phyloP scores from a whole-genome alignment of 1,140 invertebrate species.

The Drosophila cardini region DNA sequence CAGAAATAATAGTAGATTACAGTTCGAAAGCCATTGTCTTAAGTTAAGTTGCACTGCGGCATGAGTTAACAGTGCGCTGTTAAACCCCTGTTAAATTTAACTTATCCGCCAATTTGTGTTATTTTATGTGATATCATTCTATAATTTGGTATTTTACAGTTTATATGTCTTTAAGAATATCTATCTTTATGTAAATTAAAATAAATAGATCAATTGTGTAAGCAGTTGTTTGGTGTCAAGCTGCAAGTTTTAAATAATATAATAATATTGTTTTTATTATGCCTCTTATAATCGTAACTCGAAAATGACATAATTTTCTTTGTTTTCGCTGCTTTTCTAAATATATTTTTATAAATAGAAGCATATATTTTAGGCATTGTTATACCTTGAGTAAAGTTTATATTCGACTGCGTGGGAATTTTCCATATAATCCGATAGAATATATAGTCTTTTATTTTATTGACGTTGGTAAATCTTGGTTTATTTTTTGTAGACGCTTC shows the following conservation, averaged over 20 bases:
- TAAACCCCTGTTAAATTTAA: background rate
- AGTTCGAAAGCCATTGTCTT: background rate
- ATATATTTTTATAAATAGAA: too few species aligned
- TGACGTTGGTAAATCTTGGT: constrained; percentile 5
- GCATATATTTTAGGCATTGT: background rate
- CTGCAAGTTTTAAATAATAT: too few species aligned
- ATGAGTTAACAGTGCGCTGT: background rate
- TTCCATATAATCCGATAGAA: constrained; percentile 46
- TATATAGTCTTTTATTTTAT: constrained; percentile 21
- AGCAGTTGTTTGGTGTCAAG: too few species aligned
- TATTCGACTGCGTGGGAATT: constrained; percentile 53
- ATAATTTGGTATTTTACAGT: background rate
- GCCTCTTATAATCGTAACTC: too few species aligned
- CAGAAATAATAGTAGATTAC: background rate
- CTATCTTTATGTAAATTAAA: too few species aligned
- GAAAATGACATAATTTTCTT: too few species aligned
- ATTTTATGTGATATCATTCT: background rate
- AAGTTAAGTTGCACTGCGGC: background rate
- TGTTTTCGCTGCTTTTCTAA: too few species aligned
- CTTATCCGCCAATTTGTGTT: background rate
- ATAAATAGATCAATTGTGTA: too few species aligned
- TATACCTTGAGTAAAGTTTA: constrained; percentile 34
- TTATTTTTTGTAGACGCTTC: constrained; percentile 14
- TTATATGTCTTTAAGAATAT: too few species aligned
- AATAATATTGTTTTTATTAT: too few species aligned